These are phyloP conservation scores for Myodes glareolus DNA, from an alignment of 2,113 vertebrate species.

Conservation along the genomic window DNA sequence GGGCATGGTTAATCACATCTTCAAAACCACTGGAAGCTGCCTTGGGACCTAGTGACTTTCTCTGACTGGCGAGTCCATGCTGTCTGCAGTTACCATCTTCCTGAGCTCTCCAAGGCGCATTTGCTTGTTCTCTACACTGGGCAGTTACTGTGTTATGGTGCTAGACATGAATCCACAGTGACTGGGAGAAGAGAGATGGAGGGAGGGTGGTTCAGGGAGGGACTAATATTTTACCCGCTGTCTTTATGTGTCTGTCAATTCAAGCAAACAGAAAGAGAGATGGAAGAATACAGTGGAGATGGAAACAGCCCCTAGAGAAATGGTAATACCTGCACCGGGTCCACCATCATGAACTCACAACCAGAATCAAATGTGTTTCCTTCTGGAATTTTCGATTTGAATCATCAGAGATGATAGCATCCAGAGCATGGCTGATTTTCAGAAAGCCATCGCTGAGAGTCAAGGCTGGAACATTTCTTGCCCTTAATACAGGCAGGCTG, in stretches of 20 bases:
- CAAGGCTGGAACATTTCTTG: background rate
- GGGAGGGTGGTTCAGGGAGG: background rate
- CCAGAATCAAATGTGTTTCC: background rate
- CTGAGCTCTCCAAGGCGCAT: background rate
- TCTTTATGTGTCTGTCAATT: background rate
- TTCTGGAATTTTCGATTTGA: constrained; percentile 43
- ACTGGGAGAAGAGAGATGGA: too few species aligned
- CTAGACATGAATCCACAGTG: background rate
- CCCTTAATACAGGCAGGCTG: background rate
- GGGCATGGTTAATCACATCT: background rate
- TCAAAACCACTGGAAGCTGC: background rate
- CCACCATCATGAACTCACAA: background rate
- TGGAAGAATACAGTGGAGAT: background rate
- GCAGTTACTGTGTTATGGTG: background rate
- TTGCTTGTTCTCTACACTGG: background rate
- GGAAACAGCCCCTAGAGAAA: background rate
- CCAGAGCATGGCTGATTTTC: background rate
- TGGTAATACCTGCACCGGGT: background rate
- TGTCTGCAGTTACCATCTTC: background rate
- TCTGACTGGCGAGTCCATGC: rapidly evolving
- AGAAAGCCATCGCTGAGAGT: background rate
- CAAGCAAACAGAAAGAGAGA: background rate
- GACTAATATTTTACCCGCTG: background rate
- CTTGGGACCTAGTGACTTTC: background rate
- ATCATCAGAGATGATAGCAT: background rate